phyloP scores from a whole-genome alignment of 2,888 invertebrate genomes.

The Heteromyza rotundicornis region DNA sequence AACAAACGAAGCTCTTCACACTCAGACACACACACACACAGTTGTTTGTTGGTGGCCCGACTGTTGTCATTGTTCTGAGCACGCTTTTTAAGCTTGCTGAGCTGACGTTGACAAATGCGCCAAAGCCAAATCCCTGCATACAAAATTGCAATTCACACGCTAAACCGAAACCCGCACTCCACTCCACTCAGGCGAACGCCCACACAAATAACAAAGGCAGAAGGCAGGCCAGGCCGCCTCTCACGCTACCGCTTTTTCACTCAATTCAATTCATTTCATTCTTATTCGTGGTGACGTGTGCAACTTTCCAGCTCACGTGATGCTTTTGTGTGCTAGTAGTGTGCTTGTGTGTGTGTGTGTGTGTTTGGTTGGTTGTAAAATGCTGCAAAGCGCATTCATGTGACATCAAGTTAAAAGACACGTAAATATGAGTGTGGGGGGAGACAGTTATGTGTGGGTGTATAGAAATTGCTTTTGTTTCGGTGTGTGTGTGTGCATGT shows the following conservation, averaged over 20 bases:
- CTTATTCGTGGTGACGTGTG: neutral
- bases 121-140: conserved; percentile 22
- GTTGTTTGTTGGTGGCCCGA: too few relatives aligned
- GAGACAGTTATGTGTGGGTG: neutral
- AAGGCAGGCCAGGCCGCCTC: too few relatives aligned
- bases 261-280: conserved; percentile 3
- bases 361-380: neutral
- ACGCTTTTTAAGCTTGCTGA: conserved; percentile 34
- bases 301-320: neutral
- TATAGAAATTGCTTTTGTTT: neutral
- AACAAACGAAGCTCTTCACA: neutral
- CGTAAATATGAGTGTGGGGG: too few relatives aligned
- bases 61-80: conserved; percentile 8
- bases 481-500: neutral
- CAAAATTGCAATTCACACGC: conserved; percentile 9
- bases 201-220: neutral
- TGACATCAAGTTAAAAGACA: too few relatives aligned
- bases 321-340: neutral
- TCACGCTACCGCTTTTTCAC: neutral
- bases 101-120: conserved; percentile 39
- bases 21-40: neutral
- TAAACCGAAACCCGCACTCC: neutral
- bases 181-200: neutral
- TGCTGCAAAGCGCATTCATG: neutral
- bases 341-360: too few relatives aligned